Base-by-base conservation (phyloP, 2,888 invertebrate genomes). In the Panzeria rudis region DNA sequence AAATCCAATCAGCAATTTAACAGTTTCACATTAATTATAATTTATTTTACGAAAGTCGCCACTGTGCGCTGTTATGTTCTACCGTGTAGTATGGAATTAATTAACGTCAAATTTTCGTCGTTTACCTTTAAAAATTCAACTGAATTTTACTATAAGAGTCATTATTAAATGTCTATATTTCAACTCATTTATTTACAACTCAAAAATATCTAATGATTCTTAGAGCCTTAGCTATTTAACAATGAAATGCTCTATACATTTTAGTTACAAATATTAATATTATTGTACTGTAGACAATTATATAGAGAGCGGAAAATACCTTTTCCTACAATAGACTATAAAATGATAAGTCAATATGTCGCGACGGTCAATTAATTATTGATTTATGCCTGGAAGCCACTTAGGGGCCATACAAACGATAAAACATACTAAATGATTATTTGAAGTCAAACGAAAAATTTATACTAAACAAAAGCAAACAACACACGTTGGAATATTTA, bases 321-420 rank as follows among this genome's bases (percentile, higher is more conserved):
- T 17, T 25, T 35, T 47, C 23, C n/a, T 41, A 32, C 20, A 44
- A 20, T 11, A n/a, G 1, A 50, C 3, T 29, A n/a, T 68, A 44
- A 52, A 38, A 66, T 66, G 83, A 64, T 69, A 79, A 80, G 80
- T 84, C 84, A 80, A 80, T 84, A 80, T 84, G 80, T 81, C 84
- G 80, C 71, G 84, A 77, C 84, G 61, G 44, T 80, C 76, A 80
- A 84, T 84, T 84, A 84, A 81, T 84, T 84, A 84, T 84, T 84
- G 76, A 84, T 81, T 84, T 84, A 81, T 84, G 68, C 71, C 71
- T 52, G 32, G 29, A 61, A 69, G 54, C 52, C 80, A 59, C 41
- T 76, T 69, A 66, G 41, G 2, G 32, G 23, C 20, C 11, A 15
- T 15, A 44, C 15, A 11, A 9, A 17, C 50, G 15, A 50, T 38